Conservation (phyloP, 2,113 vertebrate species). For the Ceyx melanurus region DNA sequence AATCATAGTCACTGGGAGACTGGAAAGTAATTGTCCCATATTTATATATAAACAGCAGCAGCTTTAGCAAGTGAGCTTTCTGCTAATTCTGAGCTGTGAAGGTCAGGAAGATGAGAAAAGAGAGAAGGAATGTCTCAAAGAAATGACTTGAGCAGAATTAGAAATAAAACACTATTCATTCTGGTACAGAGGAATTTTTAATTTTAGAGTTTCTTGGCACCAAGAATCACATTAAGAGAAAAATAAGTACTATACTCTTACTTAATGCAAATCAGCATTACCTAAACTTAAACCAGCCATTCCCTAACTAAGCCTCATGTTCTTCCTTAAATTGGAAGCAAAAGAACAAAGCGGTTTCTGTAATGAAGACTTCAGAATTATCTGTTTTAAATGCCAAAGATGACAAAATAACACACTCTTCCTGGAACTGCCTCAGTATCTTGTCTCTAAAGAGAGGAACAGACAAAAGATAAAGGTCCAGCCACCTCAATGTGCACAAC, state of each 20-base stretch:
- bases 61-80: not conserved
- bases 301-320: not conserved
- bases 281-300: not conserved
- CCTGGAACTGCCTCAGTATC: not conserved
- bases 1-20: not conserved
- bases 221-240: not conserved
- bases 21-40: not conserved
- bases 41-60: conserved; percentile 13
- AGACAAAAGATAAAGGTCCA: not conserved
- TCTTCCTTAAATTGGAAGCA: not conserved
- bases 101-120: not conserved
- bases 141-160: not conserved
- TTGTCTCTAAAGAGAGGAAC: not conserved
- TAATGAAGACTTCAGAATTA: not conserved
- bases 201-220: not conserved
- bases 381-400: not conserved
- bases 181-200: not conserved
- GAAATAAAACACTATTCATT: not conserved
- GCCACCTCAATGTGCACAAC: not conserved
- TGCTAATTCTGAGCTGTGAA: not conserved
- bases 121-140: not conserved
- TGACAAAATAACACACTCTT: not conserved
- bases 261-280: not conserved
- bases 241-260: not conserved
- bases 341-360: not conserved